Base-by-base conservation (phyloP, 1,140 invertebrate genomes). In the Aphelenchoides fujianensis region DNA sequence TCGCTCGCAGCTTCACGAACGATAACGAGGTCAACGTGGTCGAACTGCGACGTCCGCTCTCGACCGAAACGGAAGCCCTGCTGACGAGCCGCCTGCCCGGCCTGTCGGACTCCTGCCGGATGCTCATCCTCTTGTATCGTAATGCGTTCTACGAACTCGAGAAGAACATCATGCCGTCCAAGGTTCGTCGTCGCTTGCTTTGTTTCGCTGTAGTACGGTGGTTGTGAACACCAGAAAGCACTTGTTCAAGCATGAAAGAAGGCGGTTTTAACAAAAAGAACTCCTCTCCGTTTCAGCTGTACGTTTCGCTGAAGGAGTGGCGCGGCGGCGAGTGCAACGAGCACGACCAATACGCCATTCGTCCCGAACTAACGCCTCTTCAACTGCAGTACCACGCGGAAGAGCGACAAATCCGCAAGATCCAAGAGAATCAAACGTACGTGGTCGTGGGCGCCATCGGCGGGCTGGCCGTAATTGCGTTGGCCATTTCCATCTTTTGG, bases 401-500 rank as follows among this genome's bases (percentile, higher is more conserved):
- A 53, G 78, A 79, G 70, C 32, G 36, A 16, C 41, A 34, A 23
- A 59, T 78, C n/a, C 52, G 73, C 23, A 64, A 68, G 27, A 74
- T 78, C 12, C 68, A 79, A 59, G 30, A 68, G 12, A 79, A 81
- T 57, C 67, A 62, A 41, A 70, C 64, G 19, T 79, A 74, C 61
- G 34, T 80, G 23, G 36, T 73, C 19, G 76, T 79, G 1, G 77
- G 77, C 32, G 55, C 64, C 16, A 79, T 79, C 32, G 77, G 77
- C 2, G 77, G 77, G 1, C 54, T 79, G n/a, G 77, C 77, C 23
- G 76, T 78, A n/a, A 53, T 79, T 34, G 78, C 72, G 7, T 57
- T 79, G 3, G 77, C 77, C 7, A 81, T 79, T 27, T 66, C 54
- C 35, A 79, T 79, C 28, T 79, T 79, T 54, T 79, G 79, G 77